phyloP scores from a whole-genome alignment of 2,797 vertebrate species.

The Eulemur albifrons region DNA sequence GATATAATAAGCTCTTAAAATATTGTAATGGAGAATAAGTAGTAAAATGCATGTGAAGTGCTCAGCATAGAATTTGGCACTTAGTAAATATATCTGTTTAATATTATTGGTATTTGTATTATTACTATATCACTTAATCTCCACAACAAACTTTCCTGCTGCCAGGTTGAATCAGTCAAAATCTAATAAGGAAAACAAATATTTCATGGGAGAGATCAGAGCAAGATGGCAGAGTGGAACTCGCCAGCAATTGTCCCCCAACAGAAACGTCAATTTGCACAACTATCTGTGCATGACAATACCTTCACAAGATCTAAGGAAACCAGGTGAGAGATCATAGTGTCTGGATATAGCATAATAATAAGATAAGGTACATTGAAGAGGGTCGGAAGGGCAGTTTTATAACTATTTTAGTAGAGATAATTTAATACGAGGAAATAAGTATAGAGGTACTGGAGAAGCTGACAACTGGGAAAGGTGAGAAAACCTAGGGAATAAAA shows the following conservation, averaged over 20 bases:
- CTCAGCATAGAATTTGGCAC: not conserved
- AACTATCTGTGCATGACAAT: not conserved
- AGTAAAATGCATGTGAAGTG: not conserved
- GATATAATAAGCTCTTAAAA: not conserved
- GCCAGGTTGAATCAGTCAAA: not conserved
- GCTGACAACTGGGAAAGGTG: not conserved
- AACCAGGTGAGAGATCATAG: not conserved
- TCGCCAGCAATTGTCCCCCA: not conserved
- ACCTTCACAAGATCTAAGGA: not conserved
- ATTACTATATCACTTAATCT: not conserved
- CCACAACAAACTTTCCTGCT: not conserved
- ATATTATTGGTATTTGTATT: not conserved
- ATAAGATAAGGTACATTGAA: not conserved
- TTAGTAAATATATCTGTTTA: not conserved
- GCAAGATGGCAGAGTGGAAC: not conserved
- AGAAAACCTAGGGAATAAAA: not conserved
- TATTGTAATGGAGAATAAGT: not conserved
- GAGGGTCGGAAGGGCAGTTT: not conserved
- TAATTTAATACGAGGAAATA: not conserved
- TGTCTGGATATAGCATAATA: not conserved
- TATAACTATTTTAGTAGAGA: not conserved
- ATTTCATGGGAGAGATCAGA: not conserved
- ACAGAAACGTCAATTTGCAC: not conserved
- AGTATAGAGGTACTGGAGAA: not conserved
- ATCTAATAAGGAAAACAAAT: not conserved